Evolutionary conservation across 2,113 vertebrate species (phyloP).

Genomic region (Ranitomeya imitator): DNA sequence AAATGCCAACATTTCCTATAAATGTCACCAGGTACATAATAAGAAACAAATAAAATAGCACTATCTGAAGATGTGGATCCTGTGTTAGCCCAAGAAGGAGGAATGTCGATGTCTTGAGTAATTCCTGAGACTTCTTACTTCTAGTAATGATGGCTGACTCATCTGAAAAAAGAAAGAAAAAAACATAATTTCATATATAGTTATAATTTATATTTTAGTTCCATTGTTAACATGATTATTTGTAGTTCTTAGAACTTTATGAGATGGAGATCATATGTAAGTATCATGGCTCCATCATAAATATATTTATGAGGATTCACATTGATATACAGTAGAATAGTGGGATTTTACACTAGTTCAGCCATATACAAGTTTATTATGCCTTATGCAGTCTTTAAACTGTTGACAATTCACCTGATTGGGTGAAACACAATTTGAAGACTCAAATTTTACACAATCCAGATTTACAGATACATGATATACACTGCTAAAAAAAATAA

Average conservation of each 20-base stretch:
- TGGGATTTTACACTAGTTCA: too few species aligned
- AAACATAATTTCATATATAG: not conserved
- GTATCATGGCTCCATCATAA: not conserved
- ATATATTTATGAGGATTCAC: not conserved
- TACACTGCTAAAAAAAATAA: too few species aligned
- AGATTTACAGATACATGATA: too few species aligned
- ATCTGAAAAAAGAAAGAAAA: not conserved
- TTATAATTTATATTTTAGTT: not conserved
- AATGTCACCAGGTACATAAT: conserved; percentile 34
- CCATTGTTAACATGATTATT: not conserved
- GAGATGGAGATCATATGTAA: not conserved
- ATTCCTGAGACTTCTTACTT: not conserved
- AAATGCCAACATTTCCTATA: conserved; percentile 41
- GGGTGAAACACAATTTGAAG: too few species aligned
- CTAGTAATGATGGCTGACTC: not conserved
- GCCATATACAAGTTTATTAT: too few species aligned
- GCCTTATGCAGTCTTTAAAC: too few species aligned
- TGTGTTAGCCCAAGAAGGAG: conserved; percentile 35
- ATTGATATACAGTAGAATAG: too few species aligned
- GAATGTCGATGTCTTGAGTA: conserved; percentile 15
- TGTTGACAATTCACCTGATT: too few species aligned
- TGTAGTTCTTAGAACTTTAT: not conserved
- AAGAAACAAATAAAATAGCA: conserved; percentile 37
- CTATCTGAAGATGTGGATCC: conserved; percentile 10
- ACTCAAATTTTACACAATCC: too few species aligned